Evolutionary conservation across 1,140 invertebrate species (phyloP), one percentile per base, ranked within the genome.

Genomic region (Frieseomelitta varia): DNA sequence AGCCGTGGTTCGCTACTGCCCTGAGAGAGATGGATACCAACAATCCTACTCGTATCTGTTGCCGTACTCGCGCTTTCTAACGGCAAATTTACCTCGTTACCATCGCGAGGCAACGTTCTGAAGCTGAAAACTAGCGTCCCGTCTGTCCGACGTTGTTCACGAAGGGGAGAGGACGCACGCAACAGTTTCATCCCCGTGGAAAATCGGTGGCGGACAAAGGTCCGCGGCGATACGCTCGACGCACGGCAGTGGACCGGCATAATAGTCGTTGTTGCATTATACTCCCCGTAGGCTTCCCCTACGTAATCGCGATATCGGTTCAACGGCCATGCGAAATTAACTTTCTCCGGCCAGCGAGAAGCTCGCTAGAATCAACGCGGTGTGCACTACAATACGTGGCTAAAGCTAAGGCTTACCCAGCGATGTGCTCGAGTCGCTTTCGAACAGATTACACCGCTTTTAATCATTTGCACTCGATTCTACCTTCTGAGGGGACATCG

Each of bases 281-380:
- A 68, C 58, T 87, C 86, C 85, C 77, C 74, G 39, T 47, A 47
- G 56, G 30, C 72, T 80, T 88, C 81, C 85, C 84, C 88, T 90
- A 90, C 90, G 91, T 92, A 92, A 92, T 89, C 87, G 88, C 85
- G 85, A 91, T 87, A 93, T 93, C 90, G 92, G 93, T 93, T 93
- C 93, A 93, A 93, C 91, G 92, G 91, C 93, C 93, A 93, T 92
- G 93, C 92, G 91, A 93, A 93, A 93, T 93, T 92, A 93, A 93
- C 93, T 93, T 93, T 93, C 93, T 93, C 93, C 88, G 84, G 75
- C 71, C 80, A 79, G 67, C 69, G 81, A 79, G 88, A 88, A 79
- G 77, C 79, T 73, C 61, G 19, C 39, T 77, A 85, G 84, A 83
- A 78, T 53, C 79, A 74, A 77, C 79, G 56, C 74, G 47, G 39